Percentiles rank a stretch among this genome's conserved stretches.
These are phyloP conservation scores for Crotalus viridis DNA, from an alignment of 2,113 vertebrate genomes.

Conservation along the genomic window DNA sequence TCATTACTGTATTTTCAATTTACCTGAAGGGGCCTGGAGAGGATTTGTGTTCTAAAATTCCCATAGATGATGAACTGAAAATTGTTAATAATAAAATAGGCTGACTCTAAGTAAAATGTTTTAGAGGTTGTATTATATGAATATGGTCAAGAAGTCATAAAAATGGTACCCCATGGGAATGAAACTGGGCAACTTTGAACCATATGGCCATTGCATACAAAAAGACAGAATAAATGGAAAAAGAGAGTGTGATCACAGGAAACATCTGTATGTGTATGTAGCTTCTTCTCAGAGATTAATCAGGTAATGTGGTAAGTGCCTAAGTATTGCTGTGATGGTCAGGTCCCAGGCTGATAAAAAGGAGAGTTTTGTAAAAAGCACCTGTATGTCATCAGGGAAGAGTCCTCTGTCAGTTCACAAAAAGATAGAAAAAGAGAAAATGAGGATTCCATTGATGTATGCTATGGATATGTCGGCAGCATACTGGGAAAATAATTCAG, in stretches of 20 bases:
- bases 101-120: not conserved
- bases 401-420: not conserved
- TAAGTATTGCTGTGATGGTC: not conserved
- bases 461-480: not conserved
- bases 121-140: not conserved
- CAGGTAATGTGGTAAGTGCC: not conserved
- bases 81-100: not conserved
- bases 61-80: not conserved
- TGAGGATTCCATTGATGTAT: not conserved
- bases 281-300: not conserved
- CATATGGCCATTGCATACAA: not conserved
- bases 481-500: not conserved
- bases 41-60: not conserved
- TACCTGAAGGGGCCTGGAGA: not conserved
- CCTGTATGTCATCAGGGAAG: not conserved
- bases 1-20: not conserved
- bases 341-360: not conserved
- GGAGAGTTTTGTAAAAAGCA: not conserved
- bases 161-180: not conserved
- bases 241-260: not conserved
- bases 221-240: not conserved
- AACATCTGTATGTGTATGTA: not conserved
- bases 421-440: not conserved
- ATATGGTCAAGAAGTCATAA: not conserved
- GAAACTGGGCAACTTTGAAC: not conserved